Percentiles rank a stretch among this genome's conserved stretches.
These are phyloP conservation scores for Enteromius trimaculatus DNA, from an alignment of 2,797 vertebrate species.

Conservation along the genomic window DNA sequence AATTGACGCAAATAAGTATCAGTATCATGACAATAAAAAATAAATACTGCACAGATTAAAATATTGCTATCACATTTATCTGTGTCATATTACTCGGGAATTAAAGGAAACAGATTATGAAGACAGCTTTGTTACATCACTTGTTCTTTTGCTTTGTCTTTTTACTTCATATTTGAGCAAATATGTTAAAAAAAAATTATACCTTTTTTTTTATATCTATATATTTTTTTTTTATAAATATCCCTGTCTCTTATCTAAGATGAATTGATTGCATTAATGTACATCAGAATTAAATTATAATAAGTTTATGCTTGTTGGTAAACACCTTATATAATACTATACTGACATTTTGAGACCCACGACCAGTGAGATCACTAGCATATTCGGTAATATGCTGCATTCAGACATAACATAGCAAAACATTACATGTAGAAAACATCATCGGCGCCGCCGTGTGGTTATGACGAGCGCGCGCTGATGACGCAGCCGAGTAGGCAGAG, in stretches of 20 bases:
- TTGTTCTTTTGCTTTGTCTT: background rate
- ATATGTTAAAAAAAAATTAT: background rate
- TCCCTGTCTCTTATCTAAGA: background rate
- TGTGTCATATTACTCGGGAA: background rate
- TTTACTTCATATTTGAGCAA: background rate
- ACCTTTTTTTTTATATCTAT: too few relatives aligned
- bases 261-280: background rate
- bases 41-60: background rate
- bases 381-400: background rate
- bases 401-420: too few relatives aligned
- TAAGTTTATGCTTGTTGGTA: background rate
- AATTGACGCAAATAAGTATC: background rate
- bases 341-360: background rate
- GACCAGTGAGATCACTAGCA: background rate
- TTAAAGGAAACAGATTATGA: background rate
- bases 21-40: background rate
- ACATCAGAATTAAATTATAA: background rate
- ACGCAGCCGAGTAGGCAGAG: background rate
- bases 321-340: background rate
- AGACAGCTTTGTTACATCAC: background rate
- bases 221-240: background rate
- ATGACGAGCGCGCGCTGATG: background rate
- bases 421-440: too few relatives aligned
- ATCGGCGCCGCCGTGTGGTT: background rate
- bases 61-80: background rate